phyloP scores from a whole-genome alignment of 2,888 invertebrate species.

The Synanthedon formicaeformis region DNA sequence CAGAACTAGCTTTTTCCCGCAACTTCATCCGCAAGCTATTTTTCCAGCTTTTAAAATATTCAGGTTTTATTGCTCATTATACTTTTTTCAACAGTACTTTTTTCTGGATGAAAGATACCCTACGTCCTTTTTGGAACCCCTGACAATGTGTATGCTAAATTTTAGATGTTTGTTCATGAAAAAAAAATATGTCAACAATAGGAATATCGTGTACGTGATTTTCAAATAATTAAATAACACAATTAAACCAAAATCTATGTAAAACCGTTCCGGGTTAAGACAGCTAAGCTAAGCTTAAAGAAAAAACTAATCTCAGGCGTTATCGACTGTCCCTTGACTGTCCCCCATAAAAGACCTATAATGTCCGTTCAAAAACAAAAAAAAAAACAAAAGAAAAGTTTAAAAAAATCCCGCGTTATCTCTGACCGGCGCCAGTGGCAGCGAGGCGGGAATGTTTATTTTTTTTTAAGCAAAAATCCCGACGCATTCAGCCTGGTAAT shows the following conservation, averaged over 20 bases:
- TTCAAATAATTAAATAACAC: neutral
- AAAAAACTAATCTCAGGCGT: constrained; percentile 19
- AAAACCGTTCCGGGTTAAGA: constrained; percentile 18
- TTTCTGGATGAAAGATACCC: too few species aligned
- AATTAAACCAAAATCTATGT: neutral
- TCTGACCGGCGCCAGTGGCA: constrained; percentile 46
- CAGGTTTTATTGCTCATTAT: too few species aligned
- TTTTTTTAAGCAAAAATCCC: constrained; percentile 16
- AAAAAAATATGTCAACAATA: neutral
- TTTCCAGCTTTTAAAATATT: too few species aligned
- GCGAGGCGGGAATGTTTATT: constrained; percentile 20
- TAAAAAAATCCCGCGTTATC: constrained; percentile 36
- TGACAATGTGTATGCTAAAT: neutral
- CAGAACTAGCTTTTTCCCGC: too few species aligned
- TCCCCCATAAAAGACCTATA: constrained; percentile 41
- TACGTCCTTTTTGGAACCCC: too few species aligned
- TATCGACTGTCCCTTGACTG: constrained; percentile 29
- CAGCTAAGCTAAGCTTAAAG: constrained; percentile 10
- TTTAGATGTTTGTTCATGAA: neutral
- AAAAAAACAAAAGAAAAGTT: constrained; percentile 35
- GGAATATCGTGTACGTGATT: neutral
- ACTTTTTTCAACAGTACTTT: too few species aligned
- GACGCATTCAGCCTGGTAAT: constrained; percentile 25
- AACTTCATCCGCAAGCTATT: too few species aligned
- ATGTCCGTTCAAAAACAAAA: constrained; percentile 20